Evolutionary conservation across 2,113 vertebrate genomes (phyloP), one percentile per base, ranked within the genome.

Genomic region (Atractosteus spatula): DNA sequence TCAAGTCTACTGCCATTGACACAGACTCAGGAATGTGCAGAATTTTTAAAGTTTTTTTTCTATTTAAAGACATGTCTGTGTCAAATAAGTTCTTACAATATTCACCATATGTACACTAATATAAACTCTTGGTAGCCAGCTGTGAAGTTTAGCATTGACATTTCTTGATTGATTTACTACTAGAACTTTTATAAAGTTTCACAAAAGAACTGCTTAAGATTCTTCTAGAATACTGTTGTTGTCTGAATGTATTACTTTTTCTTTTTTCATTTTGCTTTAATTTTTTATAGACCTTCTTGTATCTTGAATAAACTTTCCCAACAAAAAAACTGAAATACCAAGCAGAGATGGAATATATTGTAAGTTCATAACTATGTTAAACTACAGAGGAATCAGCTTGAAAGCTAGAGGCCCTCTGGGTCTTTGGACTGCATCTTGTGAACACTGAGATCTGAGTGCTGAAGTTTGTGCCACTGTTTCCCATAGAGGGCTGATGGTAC

Each of bases 381-480:
- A 97, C 88, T 64, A 91, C 78, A 0, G 95, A 96, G 79, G 93
- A 91, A 61, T 95, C 92, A 0, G 96, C 95, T 73, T 94, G 94
- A 83, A 92, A 94, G 45, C 85, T 76, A 14, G 95, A 98, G 8
- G 90, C 89, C 43, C 94, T 91, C 14, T 87, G 90, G 0, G 91
- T 90, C 12, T 88, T 84, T 0, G 97, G 97, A 70, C 97, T 99
- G 87, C 89, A 90, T 68, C 94, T 97, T 71, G 95, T 94, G 80
- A 96, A 82, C 94, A 98, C 93, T 74, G 95, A 96, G 79, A 98
- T 96, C 87, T 99, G 97, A 2, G 97, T 98, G 89, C 94, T 96
- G 87, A 93, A 96, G 78, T 96, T 98, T 83, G 93, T 95, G 14
- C 95, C 94, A 0, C 93, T 98, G 90, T 95, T 98, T 80, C 91